Conservation (phyloP, 2,888 invertebrate genomes). For the Diloba caeruleocephala region DNA sequence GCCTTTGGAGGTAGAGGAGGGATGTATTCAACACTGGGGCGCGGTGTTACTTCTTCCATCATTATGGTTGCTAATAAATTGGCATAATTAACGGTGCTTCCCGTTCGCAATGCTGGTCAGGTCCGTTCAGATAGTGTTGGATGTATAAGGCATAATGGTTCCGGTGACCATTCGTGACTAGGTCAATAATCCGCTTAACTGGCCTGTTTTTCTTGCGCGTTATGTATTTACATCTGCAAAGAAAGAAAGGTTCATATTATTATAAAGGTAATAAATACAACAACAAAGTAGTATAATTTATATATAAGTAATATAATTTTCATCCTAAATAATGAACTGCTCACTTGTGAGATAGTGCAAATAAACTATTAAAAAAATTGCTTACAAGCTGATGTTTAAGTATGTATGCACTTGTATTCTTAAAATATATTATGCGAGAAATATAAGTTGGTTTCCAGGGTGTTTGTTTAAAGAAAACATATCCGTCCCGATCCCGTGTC, state of each 20-base stretch:
- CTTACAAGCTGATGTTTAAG: too few species aligned
- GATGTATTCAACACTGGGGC: slow-evolving; percentile 83
- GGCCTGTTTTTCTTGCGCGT: slow-evolving; percentile 69
- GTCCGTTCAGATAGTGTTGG: slow-evolving; percentile 77
- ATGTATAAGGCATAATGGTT: slow-evolving; percentile 87
- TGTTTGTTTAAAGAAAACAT: too few species aligned
- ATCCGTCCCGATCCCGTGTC: too few species aligned
- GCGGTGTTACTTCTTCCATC: slow-evolving; percentile 88
- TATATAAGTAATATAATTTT: too few species aligned
- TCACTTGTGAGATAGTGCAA: too few species aligned
- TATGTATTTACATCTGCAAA: slow-evolving; percentile 80
- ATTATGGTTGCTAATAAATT: slow-evolving; percentile 74
- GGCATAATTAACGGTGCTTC: slow-evolving; percentile 85
- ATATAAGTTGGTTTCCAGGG: too few species aligned
- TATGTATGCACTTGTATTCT: too few species aligned
- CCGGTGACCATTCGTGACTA: slow-evolving; percentile 80
- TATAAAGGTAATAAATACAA: too few species aligned
- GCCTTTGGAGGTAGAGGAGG: slow-evolving; percentile 90
- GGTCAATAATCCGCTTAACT: slow-evolving; percentile 77
- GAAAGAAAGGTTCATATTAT: slow-evolving; percentile 56
- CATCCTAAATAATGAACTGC: too few species aligned
- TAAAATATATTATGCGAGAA: too few species aligned
- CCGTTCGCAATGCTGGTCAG: slow-evolving; percentile 79
- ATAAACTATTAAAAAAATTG: too few species aligned
- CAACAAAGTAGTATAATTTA: too few species aligned